Evolutionary conservation across 2,888 invertebrate genomes (phyloP), one percentile per base, ranked within the genome.

Genomic region (Taphrorychus bicolor): DNA sequence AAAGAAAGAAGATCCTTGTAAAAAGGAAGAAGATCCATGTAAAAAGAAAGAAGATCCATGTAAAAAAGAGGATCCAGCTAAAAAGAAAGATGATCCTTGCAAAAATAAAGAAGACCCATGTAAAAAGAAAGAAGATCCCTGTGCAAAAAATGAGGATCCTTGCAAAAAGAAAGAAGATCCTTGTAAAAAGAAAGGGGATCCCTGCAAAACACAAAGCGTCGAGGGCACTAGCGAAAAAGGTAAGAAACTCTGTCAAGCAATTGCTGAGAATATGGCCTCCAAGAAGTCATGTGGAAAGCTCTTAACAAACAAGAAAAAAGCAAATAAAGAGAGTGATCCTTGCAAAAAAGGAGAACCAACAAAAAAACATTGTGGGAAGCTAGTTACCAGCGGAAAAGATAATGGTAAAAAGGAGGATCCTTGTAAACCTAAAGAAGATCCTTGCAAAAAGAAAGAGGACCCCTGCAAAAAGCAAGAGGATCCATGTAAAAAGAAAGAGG

Each of bases 111-210:
- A 42, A 23, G 68, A 70, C 51, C 67, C 70, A n/a, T 64, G n/a
- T n/a, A n/a, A n/a, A n/a, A n/a, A n/a, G n/a, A n/a, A n/a, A n/a
- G n/a, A n/a, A n/a, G n/a, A n/a, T n/a, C n/a, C n/a, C n/a, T n/a
- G n/a, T n/a, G n/a, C n/a, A n/a, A n/a, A n/a, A n/a, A n/a, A n/a
- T n/a, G 64, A 18, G 16, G 59, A 67, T 52, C 68, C 56, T 9
- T 70, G 68, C 51, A 69, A 70, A n/a, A 71, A 61, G 42, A 69
- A 70, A 59, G 63, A 45, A n/a, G 70, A 73, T 61, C 62, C 61
- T 23, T 66, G 72, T 42, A 62, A 69, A 41, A n/a, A n/a, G n/a
- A 64, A 58, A 45, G 53, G 71, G 49, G 69, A 71, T 52, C 69
- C 71, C 0, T 66, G 69, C 24, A 70, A 63, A 32, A 62, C 32